These are phyloP conservation scores for Psammodynastes pulverulentus DNA, from an alignment of 2,113 vertebrate genomes.

Conservation along the genomic window DNA sequence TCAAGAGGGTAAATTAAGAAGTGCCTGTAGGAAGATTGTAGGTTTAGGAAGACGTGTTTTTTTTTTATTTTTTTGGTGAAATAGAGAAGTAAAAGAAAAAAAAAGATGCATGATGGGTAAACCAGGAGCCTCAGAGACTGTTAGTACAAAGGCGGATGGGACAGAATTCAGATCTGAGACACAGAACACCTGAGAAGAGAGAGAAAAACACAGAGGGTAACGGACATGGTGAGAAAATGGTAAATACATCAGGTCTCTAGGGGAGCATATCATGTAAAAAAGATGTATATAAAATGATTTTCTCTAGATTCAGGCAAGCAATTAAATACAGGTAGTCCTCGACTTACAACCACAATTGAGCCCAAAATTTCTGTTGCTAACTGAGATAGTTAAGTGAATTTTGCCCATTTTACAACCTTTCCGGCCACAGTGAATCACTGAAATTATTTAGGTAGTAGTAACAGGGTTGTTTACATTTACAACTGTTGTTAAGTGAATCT, in stretches of 20 bases:
- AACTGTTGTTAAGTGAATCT: background rate
- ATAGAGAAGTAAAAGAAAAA: conserved; percentile 75
- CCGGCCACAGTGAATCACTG: background rate
- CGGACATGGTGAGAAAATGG: conserved; percentile 78
- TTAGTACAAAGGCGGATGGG: conserved; percentile 91
- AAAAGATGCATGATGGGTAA: conserved; percentile 77
- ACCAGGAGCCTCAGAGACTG: conserved; percentile 80
- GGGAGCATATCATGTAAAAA: conserved; percentile 66
- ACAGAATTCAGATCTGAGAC: conserved; percentile 82
- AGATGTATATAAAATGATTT: conserved; percentile 70
- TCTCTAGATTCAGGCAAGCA: conserved; percentile 49
- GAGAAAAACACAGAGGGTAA: conserved; percentile 79
- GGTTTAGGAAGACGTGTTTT: conserved; percentile 71
- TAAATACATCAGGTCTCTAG: conserved; percentile 72
- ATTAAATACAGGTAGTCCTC: background rate
- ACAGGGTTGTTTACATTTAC: background rate
- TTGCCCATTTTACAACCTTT: background rate
- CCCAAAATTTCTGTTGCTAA: background rate
- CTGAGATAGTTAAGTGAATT: background rate
- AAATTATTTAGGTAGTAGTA: background rate
- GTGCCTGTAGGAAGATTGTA: conserved; percentile 74
- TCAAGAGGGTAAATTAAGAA: conserved; percentile 68
- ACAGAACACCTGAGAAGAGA: conserved; percentile 94
- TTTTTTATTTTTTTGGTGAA: conserved; percentile 67
- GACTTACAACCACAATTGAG: background rate